These are phyloP conservation scores for Callopanchax toddi DNA, from an alignment of 2,113 vertebrate genomes.

Conservation along the genomic window DNA sequence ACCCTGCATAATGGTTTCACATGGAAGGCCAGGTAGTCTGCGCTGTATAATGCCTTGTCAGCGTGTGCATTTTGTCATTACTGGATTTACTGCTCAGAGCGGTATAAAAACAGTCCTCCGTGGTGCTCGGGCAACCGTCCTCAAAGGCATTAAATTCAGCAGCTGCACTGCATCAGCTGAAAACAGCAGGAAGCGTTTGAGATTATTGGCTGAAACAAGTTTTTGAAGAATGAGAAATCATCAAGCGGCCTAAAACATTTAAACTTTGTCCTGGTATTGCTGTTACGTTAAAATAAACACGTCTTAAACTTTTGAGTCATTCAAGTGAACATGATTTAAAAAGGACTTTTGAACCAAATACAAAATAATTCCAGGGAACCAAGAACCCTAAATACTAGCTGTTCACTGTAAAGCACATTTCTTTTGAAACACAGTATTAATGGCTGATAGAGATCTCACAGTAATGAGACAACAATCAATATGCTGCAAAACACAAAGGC, in stretches of 20 bases:
- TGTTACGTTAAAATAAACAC: not conserved
- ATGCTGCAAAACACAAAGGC: constrained; percentile 38
- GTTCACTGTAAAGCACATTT: not conserved
- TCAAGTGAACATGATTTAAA: not conserved
- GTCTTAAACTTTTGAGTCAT: not conserved
- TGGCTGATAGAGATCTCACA: constrained; percentile 35
- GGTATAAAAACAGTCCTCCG: constrained; percentile 37
- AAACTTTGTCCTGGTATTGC: not conserved
- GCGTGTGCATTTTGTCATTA: constrained; percentile 56
- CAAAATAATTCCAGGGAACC: not conserved
- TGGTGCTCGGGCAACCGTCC: not conserved
- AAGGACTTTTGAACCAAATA: not conserved
- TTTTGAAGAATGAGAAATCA: not conserved
- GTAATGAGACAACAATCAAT: constrained; percentile 49
- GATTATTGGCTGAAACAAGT: not conserved
- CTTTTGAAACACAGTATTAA: constrained; percentile 30
- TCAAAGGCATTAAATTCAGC: constrained; percentile 5
- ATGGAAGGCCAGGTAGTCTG: constrained; percentile 65
- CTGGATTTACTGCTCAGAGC: constrained; percentile 55
- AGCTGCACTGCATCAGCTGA: not conserved
- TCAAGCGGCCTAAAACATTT: too few relatives aligned
- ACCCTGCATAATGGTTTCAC: constrained; percentile 72
- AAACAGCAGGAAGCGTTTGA: constrained; percentile 1
- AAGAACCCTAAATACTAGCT: too few relatives aligned
- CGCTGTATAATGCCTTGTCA: constrained; percentile 72